Percentiles rank a stretch among this genome's conserved stretches.
phyloP scores from a whole-genome alignment of 2,888 invertebrate species.

The Megalurothrips usitatus region DNA sequence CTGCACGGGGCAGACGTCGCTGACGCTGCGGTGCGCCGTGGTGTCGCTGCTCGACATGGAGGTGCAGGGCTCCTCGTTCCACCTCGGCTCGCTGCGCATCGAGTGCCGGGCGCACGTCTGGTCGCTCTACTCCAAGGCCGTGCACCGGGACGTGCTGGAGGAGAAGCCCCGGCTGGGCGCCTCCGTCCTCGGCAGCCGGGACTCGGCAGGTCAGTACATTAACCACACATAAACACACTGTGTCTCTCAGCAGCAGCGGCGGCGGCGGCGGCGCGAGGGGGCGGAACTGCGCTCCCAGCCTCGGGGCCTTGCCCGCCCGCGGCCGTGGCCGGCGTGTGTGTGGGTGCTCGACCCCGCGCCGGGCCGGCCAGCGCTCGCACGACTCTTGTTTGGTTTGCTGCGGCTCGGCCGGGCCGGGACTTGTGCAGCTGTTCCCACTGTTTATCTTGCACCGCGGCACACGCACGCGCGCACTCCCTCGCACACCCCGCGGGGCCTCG shows the following conservation, averaged over 20 bases:
- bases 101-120: background rate
- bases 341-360: background rate
- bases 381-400: background rate
- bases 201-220: background rate
- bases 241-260: no score
- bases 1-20: background rate
- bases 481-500: background rate
- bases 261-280: no score
- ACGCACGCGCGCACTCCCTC: background rate
- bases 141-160: constrained; percentile 7
- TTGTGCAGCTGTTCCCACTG: background rate
- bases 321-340: no score
- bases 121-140: background rate
- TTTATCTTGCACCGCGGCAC: constrained; percentile 3
- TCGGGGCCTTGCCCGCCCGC: no score
- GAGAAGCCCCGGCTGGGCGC: constrained; percentile 16
- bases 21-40: background rate
- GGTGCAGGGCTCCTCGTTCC: constrained; percentile 1
- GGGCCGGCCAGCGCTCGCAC: background rate
- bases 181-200: constrained; percentile 16
- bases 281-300: no score
- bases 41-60: constrained; percentile 16
- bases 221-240: no score
- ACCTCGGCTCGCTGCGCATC: constrained; percentile 15
- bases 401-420: background rate